A percentile compares a stretch with the other conserved stretches of the same genome.
These are phyloP conservation scores for Blomia tropicalis DNA, from an alignment of 2,888 invertebrate genomes.

Conservation along the genomic window DNA sequence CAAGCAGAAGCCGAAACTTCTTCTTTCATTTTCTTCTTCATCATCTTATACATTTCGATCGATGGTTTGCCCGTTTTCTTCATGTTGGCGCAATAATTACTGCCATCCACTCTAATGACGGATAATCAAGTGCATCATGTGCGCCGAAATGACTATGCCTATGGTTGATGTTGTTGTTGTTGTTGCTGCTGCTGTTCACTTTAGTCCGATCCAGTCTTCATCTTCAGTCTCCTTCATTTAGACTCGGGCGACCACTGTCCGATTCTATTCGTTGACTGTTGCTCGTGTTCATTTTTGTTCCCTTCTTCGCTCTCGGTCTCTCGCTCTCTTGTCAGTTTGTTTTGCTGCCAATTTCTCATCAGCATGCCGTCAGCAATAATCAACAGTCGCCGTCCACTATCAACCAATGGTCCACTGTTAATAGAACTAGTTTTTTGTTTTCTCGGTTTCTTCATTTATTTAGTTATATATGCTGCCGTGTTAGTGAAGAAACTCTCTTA, in stretches of 20 bases:
- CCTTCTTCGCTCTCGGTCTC: not conserved
- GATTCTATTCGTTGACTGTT: not conserved
- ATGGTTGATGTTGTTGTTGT: not conserved
- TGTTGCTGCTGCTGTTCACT: no score
- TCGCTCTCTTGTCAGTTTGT: constrained; percentile 9
- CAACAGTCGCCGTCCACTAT: no score
- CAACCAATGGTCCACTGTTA: no score
- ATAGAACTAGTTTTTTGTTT: constrained; percentile 1
- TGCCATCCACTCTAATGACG: constrained; percentile 9
- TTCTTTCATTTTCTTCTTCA: not conserved
- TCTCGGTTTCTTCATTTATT: not conserved
- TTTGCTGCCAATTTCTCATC: constrained; percentile 14
- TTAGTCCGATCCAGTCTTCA: no score
- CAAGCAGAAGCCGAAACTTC: not conserved
- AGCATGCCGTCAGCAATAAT: not conserved
- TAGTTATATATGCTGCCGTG: no score
- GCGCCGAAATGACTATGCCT: not conserved
- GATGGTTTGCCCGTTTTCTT: no score
- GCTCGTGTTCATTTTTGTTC: no score
- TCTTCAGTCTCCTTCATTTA: no score
- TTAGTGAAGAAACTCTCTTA: no score
- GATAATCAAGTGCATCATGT: constrained; percentile 5
- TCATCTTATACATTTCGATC: not conserved
- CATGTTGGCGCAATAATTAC: constrained; percentile 15
- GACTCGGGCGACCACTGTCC: not conserved